These are phyloP conservation scores for Peromyscus melanophrys DNA, from an alignment of 2,797 vertebrate genomes.

Conservation along the genomic window DNA sequence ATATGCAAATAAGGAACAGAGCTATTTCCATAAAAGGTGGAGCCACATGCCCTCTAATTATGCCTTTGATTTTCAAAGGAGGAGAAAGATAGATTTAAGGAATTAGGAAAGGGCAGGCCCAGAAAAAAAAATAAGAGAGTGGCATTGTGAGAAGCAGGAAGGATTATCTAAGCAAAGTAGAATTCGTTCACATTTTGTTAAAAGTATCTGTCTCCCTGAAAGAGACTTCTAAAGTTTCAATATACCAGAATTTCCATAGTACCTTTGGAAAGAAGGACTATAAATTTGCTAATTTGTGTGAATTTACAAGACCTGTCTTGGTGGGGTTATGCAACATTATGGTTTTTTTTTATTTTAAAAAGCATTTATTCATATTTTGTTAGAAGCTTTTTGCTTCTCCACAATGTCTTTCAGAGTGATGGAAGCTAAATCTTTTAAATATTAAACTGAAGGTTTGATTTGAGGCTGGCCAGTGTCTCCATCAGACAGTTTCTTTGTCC, in stretches of 20 bases:
- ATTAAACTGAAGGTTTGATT: not conserved
- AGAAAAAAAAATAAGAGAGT: not conserved
- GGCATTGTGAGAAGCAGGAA: constrained; percentile 21
- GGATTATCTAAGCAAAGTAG: constrained; percentile 53
- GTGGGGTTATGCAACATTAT: constrained; percentile 45
- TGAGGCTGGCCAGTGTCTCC: not conserved
- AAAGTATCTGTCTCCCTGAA: not conserved
- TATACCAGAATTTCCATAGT: constrained; percentile 16
- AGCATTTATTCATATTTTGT: constrained; percentile 33
- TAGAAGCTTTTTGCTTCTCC: constrained; percentile 41
- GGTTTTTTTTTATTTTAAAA: constrained; percentile 6
- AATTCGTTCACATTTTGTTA: not conserved
- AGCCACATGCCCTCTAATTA: constrained; percentile 67
- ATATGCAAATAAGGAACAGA: constrained; percentile 77
- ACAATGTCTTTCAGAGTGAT: not conserved
- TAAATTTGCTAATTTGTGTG: constrained; percentile 48
- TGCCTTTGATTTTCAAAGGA: constrained; percentile 64
- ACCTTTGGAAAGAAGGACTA: constrained; percentile 4
- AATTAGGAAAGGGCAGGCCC: constrained; percentile 43
- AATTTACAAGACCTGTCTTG: not conserved
- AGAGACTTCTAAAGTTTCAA: constrained; percentile 46
- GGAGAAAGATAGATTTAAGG: constrained; percentile 70
- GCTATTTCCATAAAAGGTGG: constrained; percentile 80
- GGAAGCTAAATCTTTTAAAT: not conserved
- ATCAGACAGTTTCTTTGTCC: not conserved